Evolutionary conservation across 2,797 vertebrate genomes (phyloP).

Genomic region (Channa striata): DNA sequence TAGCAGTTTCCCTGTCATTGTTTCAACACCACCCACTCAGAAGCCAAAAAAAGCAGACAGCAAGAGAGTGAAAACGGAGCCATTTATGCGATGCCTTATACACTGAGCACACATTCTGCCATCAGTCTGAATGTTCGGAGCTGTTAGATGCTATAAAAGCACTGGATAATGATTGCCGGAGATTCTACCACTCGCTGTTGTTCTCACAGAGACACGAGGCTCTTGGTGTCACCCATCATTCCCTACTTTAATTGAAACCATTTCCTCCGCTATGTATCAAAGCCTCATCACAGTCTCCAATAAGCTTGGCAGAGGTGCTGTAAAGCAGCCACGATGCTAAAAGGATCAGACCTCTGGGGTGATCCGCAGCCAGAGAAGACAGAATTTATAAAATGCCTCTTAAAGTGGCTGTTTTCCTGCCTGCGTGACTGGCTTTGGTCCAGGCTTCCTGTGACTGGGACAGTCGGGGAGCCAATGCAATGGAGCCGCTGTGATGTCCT

Average conservation of each 20-base stretch:
- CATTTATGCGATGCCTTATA: conserved; percentile 75
- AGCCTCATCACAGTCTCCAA: conserved; percentile 58
- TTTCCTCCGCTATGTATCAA: conserved; percentile 66
- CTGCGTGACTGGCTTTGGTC: conserved; percentile 74
- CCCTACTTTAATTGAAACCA: conserved; percentile 82
- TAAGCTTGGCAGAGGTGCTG: conserved; percentile 62
- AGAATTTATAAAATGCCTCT: conserved; percentile 51
- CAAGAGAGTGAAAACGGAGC: conserved; percentile 74
- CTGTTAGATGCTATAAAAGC: conserved; percentile 76
- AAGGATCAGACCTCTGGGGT: conserved; percentile 67
- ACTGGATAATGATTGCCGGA: conserved; percentile 75
- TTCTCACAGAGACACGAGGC: conserved; percentile 56
- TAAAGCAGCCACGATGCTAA: conserved; percentile 52
- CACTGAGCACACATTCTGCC: conserved; percentile 63
- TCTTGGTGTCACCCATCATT: conserved; percentile 74
- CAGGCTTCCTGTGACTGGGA: conserved; percentile 74
- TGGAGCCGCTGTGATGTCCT: conserved; percentile 73
- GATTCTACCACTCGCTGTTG: conserved; percentile 66
- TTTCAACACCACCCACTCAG: conserved; percentile 77
- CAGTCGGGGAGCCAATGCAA: conserved; percentile 51
- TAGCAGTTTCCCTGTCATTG: conserved; percentile 76
- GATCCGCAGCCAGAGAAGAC: conserved; percentile 53
- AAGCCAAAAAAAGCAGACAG: conserved; percentile 65
- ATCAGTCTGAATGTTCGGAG: conserved; percentile 68
- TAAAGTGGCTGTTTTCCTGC: conserved; percentile 61